Conservation (phyloP, 2,797 vertebrate genomes). For the Karalla daura region DNA sequence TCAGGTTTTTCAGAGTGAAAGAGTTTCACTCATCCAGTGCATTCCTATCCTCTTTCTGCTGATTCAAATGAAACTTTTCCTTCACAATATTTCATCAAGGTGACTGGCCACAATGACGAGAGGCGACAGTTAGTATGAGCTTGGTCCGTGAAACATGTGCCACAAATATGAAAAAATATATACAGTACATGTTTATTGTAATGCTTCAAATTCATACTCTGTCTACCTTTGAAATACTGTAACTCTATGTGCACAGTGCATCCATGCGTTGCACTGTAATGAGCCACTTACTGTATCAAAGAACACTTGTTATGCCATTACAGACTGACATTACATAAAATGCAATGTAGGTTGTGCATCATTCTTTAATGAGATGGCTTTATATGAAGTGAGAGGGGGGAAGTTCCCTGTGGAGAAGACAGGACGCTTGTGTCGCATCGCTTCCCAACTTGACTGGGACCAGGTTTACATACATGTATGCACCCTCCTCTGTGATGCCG, state of each 20-base stretch:
- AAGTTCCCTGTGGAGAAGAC: constrained; percentile 16
- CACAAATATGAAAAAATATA: not conserved
- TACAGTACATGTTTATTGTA: not conserved
- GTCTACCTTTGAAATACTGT: not conserved
- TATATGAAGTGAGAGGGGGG: not conserved
- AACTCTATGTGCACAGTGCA: not conserved
- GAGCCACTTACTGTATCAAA: constrained; percentile 10
- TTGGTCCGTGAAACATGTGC: not conserved
- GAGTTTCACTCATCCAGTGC: not conserved
- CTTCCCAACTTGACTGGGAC: not conserved
- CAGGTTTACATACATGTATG: not conserved
- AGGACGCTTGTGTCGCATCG: not conserved
- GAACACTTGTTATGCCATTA: constrained; percentile 12
- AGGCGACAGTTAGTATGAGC: not conserved
- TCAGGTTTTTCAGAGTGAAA: too few relatives aligned
- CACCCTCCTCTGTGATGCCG: not conserved
- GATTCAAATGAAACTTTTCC: not conserved
- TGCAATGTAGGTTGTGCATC: constrained; percentile 38
- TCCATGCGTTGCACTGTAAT: not conserved
- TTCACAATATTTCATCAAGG: not conserved
- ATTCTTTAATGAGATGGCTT: constrained; percentile 54
- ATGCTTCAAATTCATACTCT: not conserved
- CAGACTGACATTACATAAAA: constrained; percentile 12
- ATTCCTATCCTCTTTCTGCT: not conserved
- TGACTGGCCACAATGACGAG: not conserved